Percentiles rank a stretch among this genome's conserved stretches.
phyloP scores from a whole-genome alignment of 1,140 invertebrate genomes.

The Paralvinella palmiformis region DNA sequence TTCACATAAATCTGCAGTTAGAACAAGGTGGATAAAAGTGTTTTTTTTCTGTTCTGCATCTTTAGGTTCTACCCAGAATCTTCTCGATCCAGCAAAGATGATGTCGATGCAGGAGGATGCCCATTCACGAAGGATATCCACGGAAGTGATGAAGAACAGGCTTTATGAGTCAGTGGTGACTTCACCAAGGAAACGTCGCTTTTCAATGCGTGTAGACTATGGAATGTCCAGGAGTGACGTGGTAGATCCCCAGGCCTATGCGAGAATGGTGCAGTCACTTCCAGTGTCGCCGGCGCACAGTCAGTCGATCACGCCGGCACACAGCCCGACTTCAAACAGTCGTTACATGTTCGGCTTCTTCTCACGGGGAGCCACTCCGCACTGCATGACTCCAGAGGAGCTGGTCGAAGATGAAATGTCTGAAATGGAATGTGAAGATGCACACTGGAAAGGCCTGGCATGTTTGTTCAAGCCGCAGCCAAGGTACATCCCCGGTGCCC shows the following conservation, averaged over 20 bases:
- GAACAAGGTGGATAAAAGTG: not conserved
- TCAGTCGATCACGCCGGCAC: conserved; percentile 1
- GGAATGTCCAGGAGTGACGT: not conserved
- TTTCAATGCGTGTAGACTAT: conserved; percentile 8
- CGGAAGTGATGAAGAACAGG: conserved; percentile 21
- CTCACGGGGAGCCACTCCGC: conserved; percentile 16
- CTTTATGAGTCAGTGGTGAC: conserved; percentile 21
- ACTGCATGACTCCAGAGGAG: conserved; percentile 10
- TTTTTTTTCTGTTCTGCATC: not conserved
- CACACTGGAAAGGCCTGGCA: conserved; percentile 16
- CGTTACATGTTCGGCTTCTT: conserved; percentile 13
- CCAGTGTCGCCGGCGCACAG: conserved; percentile 17
- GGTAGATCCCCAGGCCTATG: conserved; percentile 2
- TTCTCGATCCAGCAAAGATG: conserved; percentile 16
- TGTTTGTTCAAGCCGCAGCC: conserved; percentile 17
- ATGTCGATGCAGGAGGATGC: conserved; percentile 22
- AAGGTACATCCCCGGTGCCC: conserved; percentile 9
- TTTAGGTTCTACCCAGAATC: conserved; percentile 7
- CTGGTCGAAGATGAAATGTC: conserved; percentile 6
- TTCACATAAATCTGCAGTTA: not conserved
- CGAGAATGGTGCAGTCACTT: conserved; percentile 16
- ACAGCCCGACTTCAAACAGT: conserved; percentile 10
- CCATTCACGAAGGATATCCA: conserved; percentile 15
- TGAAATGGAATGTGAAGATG: not conserved
- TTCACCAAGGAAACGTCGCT: conserved; percentile 13